A percentile compares a stretch with the other conserved stretches of the same genome.
These are phyloP conservation scores for Graphium colonna DNA, from an alignment of 2,888 invertebrate genomes.

Conservation along the genomic window DNA sequence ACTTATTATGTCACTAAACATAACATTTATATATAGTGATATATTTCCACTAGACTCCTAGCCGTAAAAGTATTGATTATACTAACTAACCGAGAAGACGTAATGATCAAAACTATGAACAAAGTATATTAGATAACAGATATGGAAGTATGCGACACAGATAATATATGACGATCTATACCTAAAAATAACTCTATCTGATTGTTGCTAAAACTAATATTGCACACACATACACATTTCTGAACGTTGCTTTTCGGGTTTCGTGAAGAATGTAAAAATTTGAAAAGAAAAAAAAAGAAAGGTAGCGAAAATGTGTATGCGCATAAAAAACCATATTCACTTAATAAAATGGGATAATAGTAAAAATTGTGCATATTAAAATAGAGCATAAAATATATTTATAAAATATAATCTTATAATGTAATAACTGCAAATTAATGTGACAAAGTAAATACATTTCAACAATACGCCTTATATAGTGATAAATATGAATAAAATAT, in stretches of 20 bases:
- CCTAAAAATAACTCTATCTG: constrained; percentile 59
- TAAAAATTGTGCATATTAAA: constrained; percentile 73
- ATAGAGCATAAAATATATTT: constrained; percentile 74
- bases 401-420: constrained; percentile 70
- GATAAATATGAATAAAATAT: constrained; percentile 42
- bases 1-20: constrained; percentile 75
- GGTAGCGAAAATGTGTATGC: constrained; percentile 79
- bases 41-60: constrained; percentile 67
- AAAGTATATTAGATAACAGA: constrained; percentile 52
- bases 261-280: constrained; percentile 34
- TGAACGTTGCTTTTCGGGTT: constrained; percentile 56
- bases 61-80: constrained; percentile 70
- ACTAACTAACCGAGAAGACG: constrained; percentile 65
- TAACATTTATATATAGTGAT: constrained; percentile 64
- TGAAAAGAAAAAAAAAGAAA: constrained; percentile 36
- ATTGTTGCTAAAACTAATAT: constrained; percentile 74
- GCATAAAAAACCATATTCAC: constrained; percentile 67
- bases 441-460: constrained; percentile 53
- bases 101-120: constrained; percentile 50
- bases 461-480: constrained; percentile 52
- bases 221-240: constrained; percentile 80
- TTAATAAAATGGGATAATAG: constrained; percentile 70
- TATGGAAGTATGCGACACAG: constrained; percentile 57
- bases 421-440: constrained; percentile 72
- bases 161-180: constrained; percentile 41